phyloP scores from a whole-genome alignment of 2,888 invertebrate species.

The Drosophila atripex region DNA sequence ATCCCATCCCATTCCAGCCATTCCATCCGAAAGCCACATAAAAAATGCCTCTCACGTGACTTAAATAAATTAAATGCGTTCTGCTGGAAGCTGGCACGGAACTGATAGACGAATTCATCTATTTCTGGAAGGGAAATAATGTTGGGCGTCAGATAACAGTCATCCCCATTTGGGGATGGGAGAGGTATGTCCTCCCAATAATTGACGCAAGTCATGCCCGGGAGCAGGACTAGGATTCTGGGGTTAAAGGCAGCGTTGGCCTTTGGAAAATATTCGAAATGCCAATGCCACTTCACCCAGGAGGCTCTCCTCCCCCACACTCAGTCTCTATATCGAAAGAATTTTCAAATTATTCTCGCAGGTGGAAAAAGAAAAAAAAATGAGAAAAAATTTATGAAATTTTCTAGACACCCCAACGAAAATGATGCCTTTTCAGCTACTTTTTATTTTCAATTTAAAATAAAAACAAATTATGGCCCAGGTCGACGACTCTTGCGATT shows the following conservation, averaged over 20 bases:
- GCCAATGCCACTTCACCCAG: too few relatives aligned
- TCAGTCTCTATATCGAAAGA: too few relatives aligned
- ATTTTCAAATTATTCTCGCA: slow-evolving; percentile 37
- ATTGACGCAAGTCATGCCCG: slow-evolving; percentile 67
- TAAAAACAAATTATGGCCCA: slow-evolving; percentile 25
- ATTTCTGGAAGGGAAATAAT: slow-evolving; percentile 35
- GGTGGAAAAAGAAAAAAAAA: slow-evolving; percentile 19
- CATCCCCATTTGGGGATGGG: slow-evolving; percentile 7
- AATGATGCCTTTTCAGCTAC: slow-evolving; percentile 4
- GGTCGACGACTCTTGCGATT: slow-evolving; percentile 9
- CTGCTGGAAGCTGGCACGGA: slow-evolving; percentile 34
- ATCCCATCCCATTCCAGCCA: too few relatives aligned
- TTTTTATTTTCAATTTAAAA: slow-evolving; percentile 14
- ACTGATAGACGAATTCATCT: slow-evolving; percentile 38
- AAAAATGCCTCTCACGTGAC: slow-evolving; percentile 75
- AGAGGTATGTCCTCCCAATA: slow-evolving; percentile 37
- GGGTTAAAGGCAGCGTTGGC: slow-evolving; percentile 16
- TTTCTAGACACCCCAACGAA: neutral
- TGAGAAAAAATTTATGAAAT: slow-evolving; percentile 24
- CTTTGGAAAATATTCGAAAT: slow-evolving; percentile 32
- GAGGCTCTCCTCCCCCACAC: slow-evolving; percentile 4
- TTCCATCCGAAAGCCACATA: slow-evolving; percentile 37
- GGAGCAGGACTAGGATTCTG: neutral
- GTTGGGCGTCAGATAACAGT: too few relatives aligned
- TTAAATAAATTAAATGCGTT: slow-evolving; percentile 70